These are phyloP conservation scores for Halictus quadricinctus DNA, from an alignment of 2,888 invertebrate species.

Conservation along the genomic window DNA sequence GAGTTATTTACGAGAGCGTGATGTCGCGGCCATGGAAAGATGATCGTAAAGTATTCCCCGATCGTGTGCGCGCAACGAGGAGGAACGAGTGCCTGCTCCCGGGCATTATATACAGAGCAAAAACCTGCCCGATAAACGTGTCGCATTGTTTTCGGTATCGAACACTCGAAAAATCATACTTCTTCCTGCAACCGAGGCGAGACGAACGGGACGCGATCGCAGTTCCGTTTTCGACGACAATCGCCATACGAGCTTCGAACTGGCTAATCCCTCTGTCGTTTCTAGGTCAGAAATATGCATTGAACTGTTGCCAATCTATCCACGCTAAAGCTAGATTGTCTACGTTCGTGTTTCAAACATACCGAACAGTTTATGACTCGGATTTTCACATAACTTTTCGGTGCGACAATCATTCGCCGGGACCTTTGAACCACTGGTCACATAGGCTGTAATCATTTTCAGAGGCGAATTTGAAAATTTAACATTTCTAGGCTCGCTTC, in stretches of 20 bases:
- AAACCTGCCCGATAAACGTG: constrained; percentile 19
- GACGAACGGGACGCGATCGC: background rate
- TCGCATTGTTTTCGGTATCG: constrained; percentile 20
- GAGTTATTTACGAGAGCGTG: constrained; percentile 13
- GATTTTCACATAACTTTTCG: background rate
- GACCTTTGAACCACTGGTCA: background rate
- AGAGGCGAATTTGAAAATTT: background rate
- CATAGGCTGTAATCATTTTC: background rate
- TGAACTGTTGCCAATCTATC: background rate
- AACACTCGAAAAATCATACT: constrained; percentile 16
- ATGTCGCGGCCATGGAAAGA: constrained; percentile 5
- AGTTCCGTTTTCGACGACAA: constrained; percentile 18
- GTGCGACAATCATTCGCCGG: background rate
- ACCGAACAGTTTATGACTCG: background rate
- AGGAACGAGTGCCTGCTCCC: background rate
- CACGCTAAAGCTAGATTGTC: constrained; percentile 2
- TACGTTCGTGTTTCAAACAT: background rate
- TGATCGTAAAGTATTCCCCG: constrained; percentile 1
- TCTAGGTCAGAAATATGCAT: constrained; percentile 6
- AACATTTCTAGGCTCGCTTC: background rate
- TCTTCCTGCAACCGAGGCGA: background rate
- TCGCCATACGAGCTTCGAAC: background rate
- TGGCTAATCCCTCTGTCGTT: constrained; percentile 10
- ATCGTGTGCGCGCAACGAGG: constrained; percentile 3
- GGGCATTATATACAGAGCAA: background rate